Percentiles rank a stretch among this genome's conserved stretches.
phyloP scores from a whole-genome alignment of 2,113 vertebrate genomes.

The Hipposideros armiger region DNA sequence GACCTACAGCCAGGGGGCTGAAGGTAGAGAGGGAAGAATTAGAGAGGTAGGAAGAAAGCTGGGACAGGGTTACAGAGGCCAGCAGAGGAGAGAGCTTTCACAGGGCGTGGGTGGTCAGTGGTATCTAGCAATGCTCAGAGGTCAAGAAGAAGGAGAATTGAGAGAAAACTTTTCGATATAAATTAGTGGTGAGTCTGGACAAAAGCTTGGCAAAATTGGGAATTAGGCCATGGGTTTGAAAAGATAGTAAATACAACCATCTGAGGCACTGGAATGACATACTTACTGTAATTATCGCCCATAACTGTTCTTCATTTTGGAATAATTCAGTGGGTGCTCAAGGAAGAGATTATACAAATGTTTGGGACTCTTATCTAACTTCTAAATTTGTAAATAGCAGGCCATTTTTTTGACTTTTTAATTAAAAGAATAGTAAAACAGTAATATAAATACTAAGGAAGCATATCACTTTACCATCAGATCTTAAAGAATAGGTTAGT shows the following conservation, averaged over 20 bases:
- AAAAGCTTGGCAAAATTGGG: background rate
- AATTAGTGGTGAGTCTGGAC: background rate
- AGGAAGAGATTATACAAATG: constrained; percentile 30
- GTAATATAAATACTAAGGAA: constrained; percentile 8
- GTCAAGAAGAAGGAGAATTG: background rate
- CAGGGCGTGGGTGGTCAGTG: background rate
- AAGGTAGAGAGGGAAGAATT: background rate
- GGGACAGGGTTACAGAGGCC: background rate
- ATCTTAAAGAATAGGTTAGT: constrained; percentile 23
- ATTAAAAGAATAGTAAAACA: constrained; percentile 30
- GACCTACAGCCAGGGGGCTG: background rate
- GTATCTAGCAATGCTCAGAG: background rate
- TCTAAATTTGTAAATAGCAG: constrained; percentile 38
- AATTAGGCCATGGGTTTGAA: constrained; percentile 38
- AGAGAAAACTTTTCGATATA: background rate
- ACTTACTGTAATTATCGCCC: background rate
- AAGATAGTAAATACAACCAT: background rate
- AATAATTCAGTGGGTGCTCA: constrained; percentile 24
- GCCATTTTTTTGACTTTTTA: background rate
- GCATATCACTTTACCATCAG: background rate
- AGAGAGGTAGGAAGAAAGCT: background rate
- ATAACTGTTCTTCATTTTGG: constrained; percentile 38
- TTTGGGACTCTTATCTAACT: constrained; percentile 56
- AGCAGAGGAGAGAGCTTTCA: background rate
- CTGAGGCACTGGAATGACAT: background rate